Conservation (phyloP, 2,113 vertebrate species). For the Centropristis striata region DNA sequence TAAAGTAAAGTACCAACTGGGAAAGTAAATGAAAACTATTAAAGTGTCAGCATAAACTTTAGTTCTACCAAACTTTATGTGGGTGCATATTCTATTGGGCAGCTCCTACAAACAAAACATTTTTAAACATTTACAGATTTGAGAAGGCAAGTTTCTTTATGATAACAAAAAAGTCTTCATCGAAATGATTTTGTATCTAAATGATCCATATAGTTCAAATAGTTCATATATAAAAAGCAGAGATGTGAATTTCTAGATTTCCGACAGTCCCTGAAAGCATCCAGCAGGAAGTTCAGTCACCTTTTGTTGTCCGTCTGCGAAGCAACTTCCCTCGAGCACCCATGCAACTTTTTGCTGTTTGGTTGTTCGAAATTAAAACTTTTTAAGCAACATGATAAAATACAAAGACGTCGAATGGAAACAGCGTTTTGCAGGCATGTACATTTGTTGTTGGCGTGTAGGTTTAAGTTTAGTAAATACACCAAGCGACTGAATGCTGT, state of each 20-base stretch:
- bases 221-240: too few species aligned
- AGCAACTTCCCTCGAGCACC: not conserved
- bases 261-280: conserved; percentile 48
- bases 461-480: conserved; percentile 1
- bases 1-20: too few species aligned
- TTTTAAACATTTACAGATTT: not conserved
- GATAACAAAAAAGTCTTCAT: not conserved
- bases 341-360: not conserved
- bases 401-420: conserved; percentile 17
- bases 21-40: too few species aligned
- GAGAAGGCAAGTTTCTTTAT: not conserved
- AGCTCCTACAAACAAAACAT: not conserved
- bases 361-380: not conserved
- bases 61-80: too few species aligned
- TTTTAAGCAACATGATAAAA: conserved; percentile 12
- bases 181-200: not conserved
- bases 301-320: not conserved
- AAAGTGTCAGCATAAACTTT: not conserved
- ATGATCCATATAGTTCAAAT: not conserved
- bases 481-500: not conserved
- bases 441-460: not conserved
- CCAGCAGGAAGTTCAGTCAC: conserved; percentile 49
- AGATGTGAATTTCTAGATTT: not conserved
- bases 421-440: not conserved
- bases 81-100: not conserved